Base-by-base conservation (phyloP, 2,797 vertebrate genomes). In the Rallus crepitans region DNA sequence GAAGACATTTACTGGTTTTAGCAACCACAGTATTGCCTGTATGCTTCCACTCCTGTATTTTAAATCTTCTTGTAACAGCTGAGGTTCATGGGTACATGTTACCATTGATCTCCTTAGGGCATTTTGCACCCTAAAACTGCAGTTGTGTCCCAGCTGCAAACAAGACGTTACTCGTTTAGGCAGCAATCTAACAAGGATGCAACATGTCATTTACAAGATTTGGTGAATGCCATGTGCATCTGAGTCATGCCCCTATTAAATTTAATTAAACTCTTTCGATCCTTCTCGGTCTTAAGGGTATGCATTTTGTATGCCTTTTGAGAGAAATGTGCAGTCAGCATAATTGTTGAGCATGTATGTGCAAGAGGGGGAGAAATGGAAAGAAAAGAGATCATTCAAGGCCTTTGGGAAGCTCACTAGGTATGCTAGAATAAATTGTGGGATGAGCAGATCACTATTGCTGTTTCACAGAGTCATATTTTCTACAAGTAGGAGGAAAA, bases 211-310 rank as follows among this genome's bases (percentile, higher is more conserved):
- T 94, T 83, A 91, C 27, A 86, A 73, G 68, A 55, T 30, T 9
- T 55, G 33, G 70, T 81, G 72, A 88, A 90, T 76, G 57, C 35
- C 40, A 37, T 39, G 14, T 93, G 40, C 66, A 86, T 81, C 72
- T 93, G 85, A 96, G 72, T 93, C 90, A 94, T 37, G 33, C 47
- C 27, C 20, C 40, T 78, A 68, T 93, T 94, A 91, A 94, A 91
- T 88, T 82, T 95, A 94, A 93, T 94, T 96, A 94, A 95, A 75
- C 71, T 92, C 75, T 80, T 94, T 37, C 89, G 80, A 89, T 39
- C 11, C 35, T 91, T 87, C 57, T 80, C 27, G 47, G 31, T 89
- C 79, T 93, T 85, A 50, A 59, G 68, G 64, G 56, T 92, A 39
- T 72, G 27, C 48, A 21, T 73, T 91, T 92, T 91, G 63, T 70